Conservation (phyloP, 2,113 vertebrate genomes). For the Pantherophis guttatus region DNA sequence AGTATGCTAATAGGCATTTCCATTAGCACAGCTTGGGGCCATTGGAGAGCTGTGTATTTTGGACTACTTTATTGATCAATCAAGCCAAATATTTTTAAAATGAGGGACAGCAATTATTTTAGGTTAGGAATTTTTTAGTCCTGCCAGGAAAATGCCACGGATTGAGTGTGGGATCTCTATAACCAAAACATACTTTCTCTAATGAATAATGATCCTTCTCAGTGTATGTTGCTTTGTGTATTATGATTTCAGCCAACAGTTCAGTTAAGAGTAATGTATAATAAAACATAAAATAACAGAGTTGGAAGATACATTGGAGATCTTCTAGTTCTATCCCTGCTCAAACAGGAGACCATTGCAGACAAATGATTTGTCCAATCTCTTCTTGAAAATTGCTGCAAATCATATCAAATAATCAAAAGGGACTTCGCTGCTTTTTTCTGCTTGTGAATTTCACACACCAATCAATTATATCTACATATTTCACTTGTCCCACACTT, state of each 20-base stretch:
- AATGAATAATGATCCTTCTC: not conserved
- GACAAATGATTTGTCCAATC: not conserved
- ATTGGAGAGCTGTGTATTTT: no score
- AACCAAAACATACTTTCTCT: not conserved
- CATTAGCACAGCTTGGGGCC: no score
- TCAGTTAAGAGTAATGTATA: not conserved
- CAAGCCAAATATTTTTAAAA: no score
- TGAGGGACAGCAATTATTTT: not conserved
- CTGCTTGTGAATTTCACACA: not conserved
- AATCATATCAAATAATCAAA: not conserved
- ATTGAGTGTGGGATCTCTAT: no score
- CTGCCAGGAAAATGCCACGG: no score
- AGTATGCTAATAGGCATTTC: not conserved
- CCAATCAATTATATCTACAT: not conserved
- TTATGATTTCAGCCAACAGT: not conserved
- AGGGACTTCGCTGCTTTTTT: not conserved
- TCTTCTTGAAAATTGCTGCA: not conserved
- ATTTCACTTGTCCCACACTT: not conserved
- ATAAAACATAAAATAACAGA: not conserved
- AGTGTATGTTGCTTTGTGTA: not conserved
- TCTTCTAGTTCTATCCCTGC: not conserved
- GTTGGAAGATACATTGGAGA: no score
- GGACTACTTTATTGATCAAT: no score
- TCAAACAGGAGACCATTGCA: not conserved
- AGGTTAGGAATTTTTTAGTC: not conserved